phyloP scores from a whole-genome alignment of 2,113 vertebrate genomes.

The Malurus cyaneus region DNA sequence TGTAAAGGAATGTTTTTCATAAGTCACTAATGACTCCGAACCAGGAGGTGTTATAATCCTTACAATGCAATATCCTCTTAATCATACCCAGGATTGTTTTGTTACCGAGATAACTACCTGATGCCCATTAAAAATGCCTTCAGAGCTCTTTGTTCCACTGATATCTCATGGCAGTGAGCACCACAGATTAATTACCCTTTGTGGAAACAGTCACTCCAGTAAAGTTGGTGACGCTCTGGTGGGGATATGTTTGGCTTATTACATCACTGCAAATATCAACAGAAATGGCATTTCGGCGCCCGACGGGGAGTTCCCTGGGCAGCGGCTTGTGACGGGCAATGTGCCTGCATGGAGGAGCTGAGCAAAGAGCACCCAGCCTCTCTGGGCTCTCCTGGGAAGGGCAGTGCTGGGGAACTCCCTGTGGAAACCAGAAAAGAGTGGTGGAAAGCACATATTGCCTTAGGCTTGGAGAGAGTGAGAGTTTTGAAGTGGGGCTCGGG shows the following conservation, averaged over 20 bases:
- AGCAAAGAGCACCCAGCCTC: not conserved
- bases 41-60: not conserved
- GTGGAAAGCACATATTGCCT: not conserved
- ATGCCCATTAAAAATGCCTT: not conserved
- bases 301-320: not conserved
- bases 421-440: not conserved
- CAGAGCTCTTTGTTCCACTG: not conserved
- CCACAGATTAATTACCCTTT: not conserved
- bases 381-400: not conserved
- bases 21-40: not conserved
- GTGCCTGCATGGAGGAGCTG: not conserved
- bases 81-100: not conserved
- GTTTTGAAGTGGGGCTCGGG: not conserved
- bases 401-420: not conserved
- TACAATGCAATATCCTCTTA: not conserved
- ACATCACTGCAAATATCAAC: conserved; percentile 12
- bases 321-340: rapidly evolving
- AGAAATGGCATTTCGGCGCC: not conserved
- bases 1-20: not conserved
- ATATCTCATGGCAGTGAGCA: not conserved
- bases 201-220: not conserved
- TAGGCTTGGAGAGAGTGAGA: rapidly evolving
- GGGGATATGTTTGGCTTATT: conserved; percentile 19
- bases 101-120: not conserved
- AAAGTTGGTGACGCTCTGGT: not conserved